Conservation (phyloP, 2,113 vertebrate species). For the Strigops habroptila region DNA sequence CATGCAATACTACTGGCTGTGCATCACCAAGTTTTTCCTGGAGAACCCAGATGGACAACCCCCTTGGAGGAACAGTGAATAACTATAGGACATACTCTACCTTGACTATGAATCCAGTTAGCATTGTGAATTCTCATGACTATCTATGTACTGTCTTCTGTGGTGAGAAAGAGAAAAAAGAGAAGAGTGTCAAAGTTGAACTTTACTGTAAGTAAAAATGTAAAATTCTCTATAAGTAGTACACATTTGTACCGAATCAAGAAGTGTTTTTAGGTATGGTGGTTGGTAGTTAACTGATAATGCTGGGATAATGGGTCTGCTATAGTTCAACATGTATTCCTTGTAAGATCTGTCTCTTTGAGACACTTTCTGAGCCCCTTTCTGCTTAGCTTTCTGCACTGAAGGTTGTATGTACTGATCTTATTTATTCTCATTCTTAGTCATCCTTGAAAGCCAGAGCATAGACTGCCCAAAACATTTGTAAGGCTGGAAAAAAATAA, state of each 20-base stretch:
- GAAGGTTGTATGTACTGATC: neutral
- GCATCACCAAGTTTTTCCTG: conserved; percentile 69
- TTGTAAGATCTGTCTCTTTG: neutral
- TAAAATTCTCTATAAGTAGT: neutral
- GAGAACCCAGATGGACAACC: conserved; percentile 66
- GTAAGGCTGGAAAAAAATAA: neutral
- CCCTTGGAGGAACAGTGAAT: conserved; percentile 55
- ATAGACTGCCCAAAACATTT: neutral
- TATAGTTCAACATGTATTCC: neutral
- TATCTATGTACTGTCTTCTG: conserved; percentile 72
- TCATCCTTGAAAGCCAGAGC: neutral
- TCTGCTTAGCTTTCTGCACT: neutral
- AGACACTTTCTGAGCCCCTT: neutral
- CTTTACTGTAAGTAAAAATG: conserved; percentile 75
- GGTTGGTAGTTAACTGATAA: neutral
- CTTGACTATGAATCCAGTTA: conserved; percentile 65
- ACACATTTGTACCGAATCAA: neutral
- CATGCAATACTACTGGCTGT: conserved; percentile 63
- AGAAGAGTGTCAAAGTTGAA: conserved; percentile 53
- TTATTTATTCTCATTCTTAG: neutral
- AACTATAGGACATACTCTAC: neutral
- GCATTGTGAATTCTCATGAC: conserved; percentile 22
- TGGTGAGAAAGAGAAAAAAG: neutral
- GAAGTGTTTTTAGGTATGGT: neutral
- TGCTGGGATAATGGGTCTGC: neutral